Evolutionary conservation across 2,797 vertebrate genomes (phyloP).

Genomic region (Centropyge bicolor): DNA sequence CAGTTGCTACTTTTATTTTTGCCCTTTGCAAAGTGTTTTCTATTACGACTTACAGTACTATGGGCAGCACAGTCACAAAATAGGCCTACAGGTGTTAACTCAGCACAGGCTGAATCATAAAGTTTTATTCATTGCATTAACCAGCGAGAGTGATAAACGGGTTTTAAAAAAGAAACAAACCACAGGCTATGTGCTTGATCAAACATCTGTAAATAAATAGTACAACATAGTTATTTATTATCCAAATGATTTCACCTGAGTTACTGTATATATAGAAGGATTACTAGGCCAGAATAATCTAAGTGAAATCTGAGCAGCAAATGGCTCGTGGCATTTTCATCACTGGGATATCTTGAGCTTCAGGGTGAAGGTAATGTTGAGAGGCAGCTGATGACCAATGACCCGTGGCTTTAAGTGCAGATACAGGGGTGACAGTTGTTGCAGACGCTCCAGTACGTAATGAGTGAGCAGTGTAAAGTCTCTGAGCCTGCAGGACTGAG

Average conservation of each 20-base stretch:
- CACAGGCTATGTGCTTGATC: not conserved
- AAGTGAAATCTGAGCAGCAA: not conserved
- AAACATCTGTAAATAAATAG: not conserved
- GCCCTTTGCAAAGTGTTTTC: too few species aligned
- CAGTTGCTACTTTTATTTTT: not conserved
- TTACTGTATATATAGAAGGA: not conserved
- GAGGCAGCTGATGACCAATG: conserved; percentile 46
- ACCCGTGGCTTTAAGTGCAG: conserved; percentile 20
- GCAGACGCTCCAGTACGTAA: conserved; percentile 34
- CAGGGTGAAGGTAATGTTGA: conserved; percentile 17
- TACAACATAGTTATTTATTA: not conserved
- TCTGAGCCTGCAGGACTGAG: conserved; percentile 27
- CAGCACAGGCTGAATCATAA: not conserved
- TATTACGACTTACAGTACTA: too few species aligned
- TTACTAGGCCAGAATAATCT: conserved; percentile 17
- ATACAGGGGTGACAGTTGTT: conserved; percentile 31
- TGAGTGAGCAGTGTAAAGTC: conserved; percentile 27
- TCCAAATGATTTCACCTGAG: not conserved
- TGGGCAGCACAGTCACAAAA: not conserved
- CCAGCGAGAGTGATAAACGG: not conserved
- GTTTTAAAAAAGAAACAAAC: not conserved
- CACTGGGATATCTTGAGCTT: conserved; percentile 15
- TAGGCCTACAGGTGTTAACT: too few species aligned
- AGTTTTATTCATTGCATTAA: not conserved
- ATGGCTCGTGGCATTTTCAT: conserved; percentile 32